Percentiles rank a stretch among this genome's conserved stretches.
These are phyloP conservation scores for Macropis europaea DNA, from an alignment of 2,888 invertebrate genomes.

Conservation along the genomic window DNA sequence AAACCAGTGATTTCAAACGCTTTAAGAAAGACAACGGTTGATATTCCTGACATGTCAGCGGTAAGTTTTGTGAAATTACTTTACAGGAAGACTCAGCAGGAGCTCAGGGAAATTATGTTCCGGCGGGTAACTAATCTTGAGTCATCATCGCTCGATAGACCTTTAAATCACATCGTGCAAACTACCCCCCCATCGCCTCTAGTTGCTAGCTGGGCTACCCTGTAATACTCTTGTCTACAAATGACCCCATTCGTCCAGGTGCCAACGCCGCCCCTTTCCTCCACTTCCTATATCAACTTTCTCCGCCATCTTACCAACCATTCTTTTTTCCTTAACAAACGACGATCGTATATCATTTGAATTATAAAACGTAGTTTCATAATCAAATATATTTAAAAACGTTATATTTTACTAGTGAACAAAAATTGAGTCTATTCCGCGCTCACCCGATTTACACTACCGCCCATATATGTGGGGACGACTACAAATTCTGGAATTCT, in stretches of 20 bases:
- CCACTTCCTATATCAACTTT: conserved; percentile 11
- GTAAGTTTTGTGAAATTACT: conserved; percentile 52
- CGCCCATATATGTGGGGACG: too few relatives aligned
- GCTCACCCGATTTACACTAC: too few relatives aligned
- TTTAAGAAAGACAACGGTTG: conserved; percentile 5
- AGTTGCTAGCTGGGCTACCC: conserved; percentile 51
- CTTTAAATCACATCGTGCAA: conserved; percentile 70
- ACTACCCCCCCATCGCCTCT: conserved; percentile 49
- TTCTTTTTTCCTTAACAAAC: conserved; percentile 9
- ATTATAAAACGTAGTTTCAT: too few relatives aligned
- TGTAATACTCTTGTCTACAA: conserved; percentile 73
- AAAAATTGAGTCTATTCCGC: too few relatives aligned
- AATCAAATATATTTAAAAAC: too few relatives aligned
- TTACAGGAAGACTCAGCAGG: conserved; percentile 34
- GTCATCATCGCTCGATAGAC: conserved; percentile 74
- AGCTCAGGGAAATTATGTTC: conserved; percentile 68
- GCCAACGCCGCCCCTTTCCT: conserved; percentile 61
- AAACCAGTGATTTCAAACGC: too few relatives aligned
- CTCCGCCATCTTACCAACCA: not conserved
- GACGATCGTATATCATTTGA: too few relatives aligned
- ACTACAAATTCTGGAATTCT: too few relatives aligned
- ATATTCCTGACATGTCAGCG: conserved; percentile 35
- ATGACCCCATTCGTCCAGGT: conserved; percentile 72
- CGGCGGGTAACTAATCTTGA: conserved; percentile 72
- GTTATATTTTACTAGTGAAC: too few relatives aligned